Percentiles rank a stretch among this genome's conserved stretches.
phyloP scores from a whole-genome alignment of 2,113 vertebrate genomes.

The Leuciscus idus region DNA sequence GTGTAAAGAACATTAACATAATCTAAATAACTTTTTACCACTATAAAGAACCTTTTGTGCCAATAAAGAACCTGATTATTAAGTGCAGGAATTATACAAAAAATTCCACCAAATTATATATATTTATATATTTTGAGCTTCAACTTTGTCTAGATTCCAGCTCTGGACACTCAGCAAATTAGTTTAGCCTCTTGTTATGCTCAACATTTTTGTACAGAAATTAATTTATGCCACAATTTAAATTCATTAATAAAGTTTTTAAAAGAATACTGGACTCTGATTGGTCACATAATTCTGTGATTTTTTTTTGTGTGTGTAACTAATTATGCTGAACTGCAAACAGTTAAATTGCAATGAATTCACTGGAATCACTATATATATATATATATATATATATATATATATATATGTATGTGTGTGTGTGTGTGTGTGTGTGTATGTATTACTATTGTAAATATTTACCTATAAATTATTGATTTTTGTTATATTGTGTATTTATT shows the following conservation, averaged over 20 bases:
- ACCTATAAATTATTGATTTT: no score
- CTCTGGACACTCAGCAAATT: neutral
- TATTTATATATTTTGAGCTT: neutral
- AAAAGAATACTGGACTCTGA: neutral
- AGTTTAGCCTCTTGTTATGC: neutral
- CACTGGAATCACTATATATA: no score
- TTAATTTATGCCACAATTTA: neutral
- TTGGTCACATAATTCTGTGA: neutral
- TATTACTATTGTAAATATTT: no score
- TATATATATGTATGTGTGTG: no score
- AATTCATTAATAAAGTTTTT: neutral
- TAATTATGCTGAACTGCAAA: neutral
- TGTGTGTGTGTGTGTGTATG: no score
- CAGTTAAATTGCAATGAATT: neutral
- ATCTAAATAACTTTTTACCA: no score
- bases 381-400: no score
- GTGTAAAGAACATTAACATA: no score
- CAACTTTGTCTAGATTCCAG: neutral
- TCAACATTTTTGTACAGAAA: neutral
- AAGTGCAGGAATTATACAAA: no score
- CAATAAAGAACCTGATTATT: no score
- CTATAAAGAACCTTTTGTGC: no score
- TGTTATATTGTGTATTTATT: no score
- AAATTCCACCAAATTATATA: neutral
- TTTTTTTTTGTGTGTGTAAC: neutral